A percentile compares a stretch with the other conserved stretches of the same genome.
These are phyloP conservation scores for Pocota personata DNA, from an alignment of 2,888 invertebrate species.

Conservation along the genomic window DNA sequence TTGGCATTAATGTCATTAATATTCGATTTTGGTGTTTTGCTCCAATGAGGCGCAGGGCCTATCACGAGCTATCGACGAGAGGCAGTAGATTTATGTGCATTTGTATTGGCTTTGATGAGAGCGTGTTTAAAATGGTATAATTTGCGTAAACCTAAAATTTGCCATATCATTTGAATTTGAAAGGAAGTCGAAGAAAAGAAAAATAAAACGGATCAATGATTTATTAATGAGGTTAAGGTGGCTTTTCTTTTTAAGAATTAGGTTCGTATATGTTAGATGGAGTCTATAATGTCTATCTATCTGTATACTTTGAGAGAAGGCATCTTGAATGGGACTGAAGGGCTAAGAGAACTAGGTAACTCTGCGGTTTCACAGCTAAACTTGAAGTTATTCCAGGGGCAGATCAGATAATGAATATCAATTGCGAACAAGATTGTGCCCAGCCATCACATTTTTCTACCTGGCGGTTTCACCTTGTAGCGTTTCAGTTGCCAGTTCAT, in stretches of 20 bases:
- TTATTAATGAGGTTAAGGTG: neutral
- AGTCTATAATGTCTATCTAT: too few relatives aligned
- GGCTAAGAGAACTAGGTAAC: too few relatives aligned
- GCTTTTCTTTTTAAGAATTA: neutral
- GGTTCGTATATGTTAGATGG: too few relatives aligned
- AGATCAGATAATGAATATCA: too few relatives aligned
- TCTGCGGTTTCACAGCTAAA: too few relatives aligned
- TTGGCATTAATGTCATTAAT: conserved; percentile 59
- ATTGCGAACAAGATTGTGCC: too few relatives aligned
- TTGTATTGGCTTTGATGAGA: conserved; percentile 50
- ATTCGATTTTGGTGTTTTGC: conserved; percentile 36
- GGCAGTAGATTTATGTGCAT: conserved; percentile 55
- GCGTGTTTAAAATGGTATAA: conserved; percentile 12
- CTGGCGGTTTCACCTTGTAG: too few relatives aligned
- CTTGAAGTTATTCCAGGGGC: too few relatives aligned
- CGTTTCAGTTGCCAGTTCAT: too few relatives aligned
- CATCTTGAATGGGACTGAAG: too few relatives aligned
- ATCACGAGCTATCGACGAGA: neutral
- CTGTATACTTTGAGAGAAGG: too few relatives aligned
- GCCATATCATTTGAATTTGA: conserved; percentile 5
- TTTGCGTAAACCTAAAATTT: neutral
- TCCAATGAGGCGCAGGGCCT: neutral
- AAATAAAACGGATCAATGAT: neutral
- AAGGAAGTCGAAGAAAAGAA: neutral
- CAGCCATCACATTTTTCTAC: too few relatives aligned